Evolutionary conservation across 2,797 vertebrate genomes (phyloP), one percentile per base, ranked within the genome.

Genomic region (Scolopax rusticola): DNA sequence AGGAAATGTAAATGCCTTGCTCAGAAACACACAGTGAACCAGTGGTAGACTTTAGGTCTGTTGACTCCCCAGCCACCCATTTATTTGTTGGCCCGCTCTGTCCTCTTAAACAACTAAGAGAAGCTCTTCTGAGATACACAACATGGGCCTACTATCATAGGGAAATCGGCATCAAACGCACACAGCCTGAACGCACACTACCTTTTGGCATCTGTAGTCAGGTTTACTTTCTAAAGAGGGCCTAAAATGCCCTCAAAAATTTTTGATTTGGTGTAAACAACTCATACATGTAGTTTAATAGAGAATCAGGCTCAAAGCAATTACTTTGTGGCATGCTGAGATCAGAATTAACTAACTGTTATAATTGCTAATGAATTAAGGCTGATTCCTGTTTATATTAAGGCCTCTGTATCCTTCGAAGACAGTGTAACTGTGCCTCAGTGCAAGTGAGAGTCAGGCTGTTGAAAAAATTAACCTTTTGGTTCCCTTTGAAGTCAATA

Each of bases 311-410:
- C 36, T 90, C 61, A 68, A 28, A 92, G 57, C 75, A 87, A 82
- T 80, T 79, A 57, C 67, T 84, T 60, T 69, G 41, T 83, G 28
- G 36, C 81, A 83, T 47, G 50, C 48, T 78, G 84, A 90, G 68
- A 89, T 51, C 80, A 85, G 81, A 85, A 94, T 71, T 71, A 89
- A 51, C 51, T 53, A 43, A 84, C 64, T 57, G 47, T 61, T 91
- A 76, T 78, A 81, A 81, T 53, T 93, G 69, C 48, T 92, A 86
- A 89, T 86, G 75, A 96, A 90, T 92, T 96, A 95, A 97, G 94
- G 93, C 96, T 94, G 92, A 95, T 85, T 95, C 57, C 81, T 93
- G 68, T 87, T 90, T 90, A 51, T 78, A 54, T 90, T 94, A 97
- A 97, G 94, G 95, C 94, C 75, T 85, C 90, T 95, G 41, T 85